Base-by-base conservation (phyloP, 1,140 invertebrate species). In the Drosophila virilis region DNA sequence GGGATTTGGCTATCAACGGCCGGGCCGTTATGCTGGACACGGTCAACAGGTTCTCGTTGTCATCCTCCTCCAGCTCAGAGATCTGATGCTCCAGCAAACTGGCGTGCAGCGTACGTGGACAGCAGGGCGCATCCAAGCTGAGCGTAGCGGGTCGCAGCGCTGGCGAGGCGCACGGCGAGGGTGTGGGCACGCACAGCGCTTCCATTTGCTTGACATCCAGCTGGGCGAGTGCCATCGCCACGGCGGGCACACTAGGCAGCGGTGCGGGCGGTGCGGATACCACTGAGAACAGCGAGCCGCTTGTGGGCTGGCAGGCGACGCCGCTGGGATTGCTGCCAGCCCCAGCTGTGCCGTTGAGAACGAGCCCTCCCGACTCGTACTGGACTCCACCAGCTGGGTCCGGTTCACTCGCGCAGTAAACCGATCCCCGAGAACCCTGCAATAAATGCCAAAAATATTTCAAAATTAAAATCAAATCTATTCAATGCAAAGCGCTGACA, bases 21-120 rank as follows among this genome's bases (percentile, higher is more conserved):
- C 95, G 92, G 0, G 95, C 95, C 13, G 95, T 96, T 42, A 96
- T 93, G 65, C 95, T 95, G 15, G 95, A 95, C 46, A 96, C 94
- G 8, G 95, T 96, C 85, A 96, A 91, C 58, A 95, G 90, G 78
- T 94, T 94, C 70, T 94, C 94, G 37, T 95, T 95, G 84, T 96
- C 95, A 65, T 96, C 95, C 80, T 96, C 95, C 62, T 94, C 94
- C 60, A 95, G 93, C 48, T 95, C 94, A n/a, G 94, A 93, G 57
- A 92, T 90, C 51, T 92, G 91, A 65, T 92, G 91, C 55, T 92
- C 85, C 72, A 92, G 54, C 50, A 92, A 59, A 42, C 90, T 91
- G 71, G 91, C 61, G 35, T 92, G 91, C 66, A 92, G 68, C 10
- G 91, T 92, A 12, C 89, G 77, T 8, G 90, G 90, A 46, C 81